Evolutionary conservation across 2,113 vertebrate genomes (phyloP).

Genomic region (Ptyas mucosa): DNA sequence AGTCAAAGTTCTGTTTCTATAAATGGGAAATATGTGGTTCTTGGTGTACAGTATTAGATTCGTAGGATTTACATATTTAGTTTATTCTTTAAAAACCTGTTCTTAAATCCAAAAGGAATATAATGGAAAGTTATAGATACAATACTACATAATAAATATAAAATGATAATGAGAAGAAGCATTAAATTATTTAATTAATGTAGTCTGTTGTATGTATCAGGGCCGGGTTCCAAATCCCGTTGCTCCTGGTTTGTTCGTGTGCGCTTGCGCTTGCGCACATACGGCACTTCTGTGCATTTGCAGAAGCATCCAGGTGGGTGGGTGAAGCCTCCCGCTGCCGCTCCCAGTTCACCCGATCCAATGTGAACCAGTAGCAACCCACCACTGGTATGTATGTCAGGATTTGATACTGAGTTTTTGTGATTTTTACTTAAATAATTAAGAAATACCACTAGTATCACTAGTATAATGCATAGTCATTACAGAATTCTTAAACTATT

Average conservation of each 20-base stretch:
- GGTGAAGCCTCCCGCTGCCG: no score
- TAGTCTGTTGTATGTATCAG: background rate
- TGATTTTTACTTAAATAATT: background rate
- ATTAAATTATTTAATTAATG: background rate
- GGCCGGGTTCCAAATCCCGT: no score
- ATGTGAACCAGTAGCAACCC: no score
- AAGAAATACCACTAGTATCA: background rate
- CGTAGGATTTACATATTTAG: background rate
- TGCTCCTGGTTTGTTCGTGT: no score
- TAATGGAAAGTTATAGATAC: background rate
- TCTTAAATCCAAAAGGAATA: background rate
- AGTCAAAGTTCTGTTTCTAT: background rate
- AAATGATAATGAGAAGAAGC: background rate
- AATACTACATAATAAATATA: background rate
- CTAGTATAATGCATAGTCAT: no score
- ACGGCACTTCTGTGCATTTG: no score
- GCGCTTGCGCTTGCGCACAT: no score
- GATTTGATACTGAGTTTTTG: background rate
- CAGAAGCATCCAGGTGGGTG: no score
- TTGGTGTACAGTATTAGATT: background rate
- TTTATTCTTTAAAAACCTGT: background rate
- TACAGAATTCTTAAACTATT: no score
- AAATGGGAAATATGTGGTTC: background rate
- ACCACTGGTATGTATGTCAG: background rate
- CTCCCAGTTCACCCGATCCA: no score